phyloP scores from a whole-genome alignment of 2,797 vertebrate species.

The Myotis pilosus region DNA sequence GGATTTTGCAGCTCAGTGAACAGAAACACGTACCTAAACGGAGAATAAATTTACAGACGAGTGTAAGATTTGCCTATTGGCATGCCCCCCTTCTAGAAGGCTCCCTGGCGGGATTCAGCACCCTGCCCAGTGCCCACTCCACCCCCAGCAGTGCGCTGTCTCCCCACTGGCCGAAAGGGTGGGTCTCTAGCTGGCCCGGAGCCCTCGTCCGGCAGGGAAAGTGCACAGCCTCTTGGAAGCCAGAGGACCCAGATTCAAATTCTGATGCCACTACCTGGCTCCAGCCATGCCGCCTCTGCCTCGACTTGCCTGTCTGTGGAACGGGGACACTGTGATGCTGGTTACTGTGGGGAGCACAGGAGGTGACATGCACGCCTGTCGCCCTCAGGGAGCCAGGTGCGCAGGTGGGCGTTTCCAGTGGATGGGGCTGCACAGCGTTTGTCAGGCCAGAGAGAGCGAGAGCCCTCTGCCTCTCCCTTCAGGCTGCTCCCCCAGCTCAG shows the following conservation, averaged over 20 bases:
- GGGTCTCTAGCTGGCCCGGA: neutral
- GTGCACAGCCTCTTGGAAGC: neutral
- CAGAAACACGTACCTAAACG: neutral
- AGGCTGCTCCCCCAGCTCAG: neutral
- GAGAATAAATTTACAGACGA: neutral
- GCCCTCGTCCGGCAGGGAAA: neutral
- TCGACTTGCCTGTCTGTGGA: neutral
- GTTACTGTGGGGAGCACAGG: neutral
- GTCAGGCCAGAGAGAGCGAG: neutral
- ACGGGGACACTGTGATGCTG: neutral
- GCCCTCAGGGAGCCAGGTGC: rapidly evolving
- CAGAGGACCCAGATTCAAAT: neutral
- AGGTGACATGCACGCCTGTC: rapidly evolving
- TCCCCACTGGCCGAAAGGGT: rapidly evolving
- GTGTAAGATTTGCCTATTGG: neutral
- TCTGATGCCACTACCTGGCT: neutral
- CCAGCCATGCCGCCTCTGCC: neutral
- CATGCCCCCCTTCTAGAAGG: neutral
- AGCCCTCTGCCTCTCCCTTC: neutral
- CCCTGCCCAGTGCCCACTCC: neutral
- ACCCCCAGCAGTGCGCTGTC: rapidly evolving
- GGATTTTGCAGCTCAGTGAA: neutral
- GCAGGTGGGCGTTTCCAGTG: rapidly evolving
- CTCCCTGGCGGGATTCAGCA: neutral
- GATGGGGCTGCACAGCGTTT: rapidly evolving